A percentile compares a stretch with the other conserved stretches of the same genome.
phyloP scores from a whole-genome alignment of 2,888 invertebrate genomes.

The Lasiommata megera region DNA sequence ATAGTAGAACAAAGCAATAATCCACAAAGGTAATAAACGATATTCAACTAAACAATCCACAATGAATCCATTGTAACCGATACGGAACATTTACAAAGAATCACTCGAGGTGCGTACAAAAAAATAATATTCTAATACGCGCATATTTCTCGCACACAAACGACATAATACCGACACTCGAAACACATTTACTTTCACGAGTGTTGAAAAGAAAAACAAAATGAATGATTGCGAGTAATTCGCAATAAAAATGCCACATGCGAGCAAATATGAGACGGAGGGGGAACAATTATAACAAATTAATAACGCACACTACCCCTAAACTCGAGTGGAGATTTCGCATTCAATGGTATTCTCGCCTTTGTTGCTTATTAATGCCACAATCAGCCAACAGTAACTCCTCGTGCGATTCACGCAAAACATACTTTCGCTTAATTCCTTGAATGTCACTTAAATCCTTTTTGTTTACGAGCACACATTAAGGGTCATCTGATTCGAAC shows the following conservation, averaged over 20 bases:
- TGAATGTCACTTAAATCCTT: constrained; percentile 42
- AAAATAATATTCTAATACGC: constrained; percentile 47
- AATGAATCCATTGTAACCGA: constrained; percentile 58
- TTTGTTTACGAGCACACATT: constrained; percentile 39
- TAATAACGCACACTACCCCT: constrained; percentile 79
- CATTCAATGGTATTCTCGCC: constrained; percentile 72
- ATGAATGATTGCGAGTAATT: constrained; percentile 80
- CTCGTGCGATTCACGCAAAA: constrained; percentile 19
- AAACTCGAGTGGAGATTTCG: constrained; percentile 79
- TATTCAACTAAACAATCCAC: constrained; percentile 41
- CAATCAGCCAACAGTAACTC: constrained; percentile 38
- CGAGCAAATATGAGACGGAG: constrained; percentile 64
- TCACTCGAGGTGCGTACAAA: constrained; percentile 42
- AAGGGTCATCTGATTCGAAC: constrained; percentile 66
- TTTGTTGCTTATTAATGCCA: constrained; percentile 56
- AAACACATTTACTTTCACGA: constrained; percentile 59
- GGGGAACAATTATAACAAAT: constrained; percentile 80
- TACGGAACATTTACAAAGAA: constrained; percentile 40
- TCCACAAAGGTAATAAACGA: constrained; percentile 40
- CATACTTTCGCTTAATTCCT: constrained; percentile 29
- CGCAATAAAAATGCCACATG: constrained; percentile 82
- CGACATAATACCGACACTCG: constrained; percentile 55
- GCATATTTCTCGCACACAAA: constrained; percentile 50
- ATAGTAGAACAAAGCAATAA: constrained; percentile 42
- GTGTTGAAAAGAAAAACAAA: constrained; percentile 73